Conservation (phyloP, 1,140 invertebrate genomes). For the Atta colombica region DNA sequence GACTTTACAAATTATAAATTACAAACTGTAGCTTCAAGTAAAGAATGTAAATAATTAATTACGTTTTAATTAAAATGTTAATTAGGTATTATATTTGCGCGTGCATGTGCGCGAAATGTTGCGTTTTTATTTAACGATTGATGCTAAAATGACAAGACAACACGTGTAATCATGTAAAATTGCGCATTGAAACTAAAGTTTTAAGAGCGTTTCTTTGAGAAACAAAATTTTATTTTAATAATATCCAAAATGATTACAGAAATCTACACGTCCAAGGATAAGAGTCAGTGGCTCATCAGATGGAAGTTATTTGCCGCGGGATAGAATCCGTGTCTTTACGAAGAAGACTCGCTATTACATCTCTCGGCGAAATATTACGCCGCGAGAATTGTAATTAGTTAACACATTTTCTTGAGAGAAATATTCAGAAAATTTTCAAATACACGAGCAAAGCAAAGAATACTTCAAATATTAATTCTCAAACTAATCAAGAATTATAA, state of each 20-base stretch:
- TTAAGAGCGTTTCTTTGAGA: background rate
- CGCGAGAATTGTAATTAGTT: constrained; percentile 40
- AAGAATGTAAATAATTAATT: background rate
- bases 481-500: constrained; percentile 12
- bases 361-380: constrained; percentile 1
- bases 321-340: background rate
- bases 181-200: background rate
- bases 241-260: background rate
- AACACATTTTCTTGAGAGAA: background rate
- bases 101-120: background rate
- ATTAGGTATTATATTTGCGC: background rate
- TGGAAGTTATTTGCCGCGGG: background rate
- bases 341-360: background rate
- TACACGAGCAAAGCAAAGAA: background rate
- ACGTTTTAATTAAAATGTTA: constrained; percentile 16
- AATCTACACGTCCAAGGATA: background rate
- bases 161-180: background rate
- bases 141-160: background rate
- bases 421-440: constrained; percentile 37
- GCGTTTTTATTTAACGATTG: background rate
- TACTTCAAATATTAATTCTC: constrained; percentile 24
- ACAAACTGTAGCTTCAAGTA: background rate
- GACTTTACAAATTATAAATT: constrained; percentile 11
- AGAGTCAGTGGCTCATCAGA: background rate
- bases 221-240: background rate